Base-by-base conservation (phyloP, 2,797 vertebrate species). In the Pangasius sanitwongsei region DNA sequence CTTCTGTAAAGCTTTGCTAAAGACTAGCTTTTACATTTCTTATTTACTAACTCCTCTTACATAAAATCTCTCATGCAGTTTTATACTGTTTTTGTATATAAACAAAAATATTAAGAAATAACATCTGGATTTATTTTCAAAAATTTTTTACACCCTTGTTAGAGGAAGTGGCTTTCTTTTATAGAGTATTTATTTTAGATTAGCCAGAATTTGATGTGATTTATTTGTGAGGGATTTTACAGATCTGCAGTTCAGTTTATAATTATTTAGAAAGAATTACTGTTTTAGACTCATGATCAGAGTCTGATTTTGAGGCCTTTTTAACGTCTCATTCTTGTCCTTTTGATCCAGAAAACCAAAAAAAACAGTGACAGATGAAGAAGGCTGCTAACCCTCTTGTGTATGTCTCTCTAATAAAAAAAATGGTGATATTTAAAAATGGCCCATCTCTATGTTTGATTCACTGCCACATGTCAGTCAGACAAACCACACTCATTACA, bases 11-110 rank as follows among this genome's bases (percentile, higher is more conserved):
- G 78, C 78, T 90, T 90, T 90, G 89, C 89, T 16, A 53, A 93
- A 55, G 16, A 91, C 77, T 89, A 87, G n/a, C 70, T 91, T 91
- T 88, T 91, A 89, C 75, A 83, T 91, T 92, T 83, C 89, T 93
- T 89, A 87, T 90, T 90, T 86, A 57, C 90, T 92, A 92, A 93
- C 90, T 90, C 15, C 89, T 89, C 92, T 75, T 88, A 94, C 88
- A 86, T 92, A 95, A 94, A 88, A 92, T 61, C 23, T 86, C 92
- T 94, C 91, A 93, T 94, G 94, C 94, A 94, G 95, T 97, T 97
- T 97, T 95, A 95, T 97, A 97, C 95, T 86, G 87, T 97, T 93
- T 97, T 94, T 97, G 95, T 97, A 97, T 95, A 97, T 96, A 97
- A 80, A 92, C 94, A 95, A 92, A 96, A 94, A 92, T 93, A 96